A percentile compares a stretch with the other conserved stretches of the same genome.
Conservation (phyloP, 2,113 vertebrate species). For the Zosterops borbonicus region DNA sequence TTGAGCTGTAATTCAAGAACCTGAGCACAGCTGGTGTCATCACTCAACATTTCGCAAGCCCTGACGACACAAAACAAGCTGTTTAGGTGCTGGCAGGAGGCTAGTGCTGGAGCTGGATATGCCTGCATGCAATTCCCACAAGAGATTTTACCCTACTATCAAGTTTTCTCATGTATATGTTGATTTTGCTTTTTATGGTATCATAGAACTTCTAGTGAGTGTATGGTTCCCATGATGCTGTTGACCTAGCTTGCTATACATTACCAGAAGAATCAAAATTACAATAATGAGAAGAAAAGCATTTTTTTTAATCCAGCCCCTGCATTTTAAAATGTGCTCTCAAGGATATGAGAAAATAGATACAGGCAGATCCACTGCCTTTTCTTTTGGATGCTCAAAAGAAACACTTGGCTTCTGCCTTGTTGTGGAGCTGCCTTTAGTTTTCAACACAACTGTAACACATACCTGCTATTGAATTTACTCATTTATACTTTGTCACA, state of each 20-base stretch:
- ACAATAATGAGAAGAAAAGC: background rate
- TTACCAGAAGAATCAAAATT: background rate
- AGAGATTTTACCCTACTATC: background rate
- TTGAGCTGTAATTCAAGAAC: constrained; percentile 16
- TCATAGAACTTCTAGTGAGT: background rate
- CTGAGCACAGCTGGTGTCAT: constrained; percentile 19
- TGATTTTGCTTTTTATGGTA: background rate
- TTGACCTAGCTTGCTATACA: background rate
- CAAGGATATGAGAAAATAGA: background rate
- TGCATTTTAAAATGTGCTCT: background rate
- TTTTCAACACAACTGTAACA: background rate
- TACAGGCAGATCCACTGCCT: background rate
- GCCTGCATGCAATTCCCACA: background rate
- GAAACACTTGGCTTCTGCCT: background rate
- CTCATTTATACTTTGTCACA: background rate
- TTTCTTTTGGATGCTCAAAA: background rate
- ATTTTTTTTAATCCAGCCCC: background rate
- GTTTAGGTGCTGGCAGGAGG: background rate
- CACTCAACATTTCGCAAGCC: background rate
- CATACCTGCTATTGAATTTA: background rate
- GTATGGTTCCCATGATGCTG: background rate
- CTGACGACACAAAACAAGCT: background rate
- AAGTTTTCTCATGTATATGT: background rate
- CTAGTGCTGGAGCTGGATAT: background rate
- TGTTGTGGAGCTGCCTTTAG: background rate